Base-by-base conservation (phyloP, 1,140 invertebrate species). In the Macrobrachium rosenbergii region DNA sequence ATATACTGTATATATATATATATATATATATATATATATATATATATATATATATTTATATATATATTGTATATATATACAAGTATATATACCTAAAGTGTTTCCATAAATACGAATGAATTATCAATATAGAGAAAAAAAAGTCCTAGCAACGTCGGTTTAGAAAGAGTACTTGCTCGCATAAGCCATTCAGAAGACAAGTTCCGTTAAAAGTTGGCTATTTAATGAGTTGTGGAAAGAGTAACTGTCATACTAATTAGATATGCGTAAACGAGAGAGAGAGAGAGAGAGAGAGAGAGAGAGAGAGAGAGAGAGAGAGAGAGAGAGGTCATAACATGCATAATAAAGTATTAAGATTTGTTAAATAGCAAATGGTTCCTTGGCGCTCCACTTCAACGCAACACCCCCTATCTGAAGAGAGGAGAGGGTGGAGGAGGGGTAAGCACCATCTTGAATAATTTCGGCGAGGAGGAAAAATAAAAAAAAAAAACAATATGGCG, bases 271-370 rank as follows among this genome's bases (percentile, higher is more conserved):
- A 72, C 12, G n/a, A 23, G 37, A 37, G 37, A 37, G n/a, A 23
- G 37, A 37, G 37, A 72, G 67, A 28, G 67, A 72, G 67, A 21
- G 67, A 72, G n/a, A 72, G n/a, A 72, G 67, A 72, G 67, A 21
- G n/a, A 72, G 67, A 72, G 67, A n/a, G n/a, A 72, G 67, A 72
- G 67, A 72, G 16, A 17, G 67, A 72, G 67, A 6, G n/a, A 72
- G 67, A 72, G n/a, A 21, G n/a, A 67, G 23, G 19, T 28, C 19
- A 67, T 8, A 67, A 28, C 17, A 67, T 21, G 64, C 64, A 67
- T 21, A 67, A 67, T n/a, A 72, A 37, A n/a, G 10, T 12, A 37
- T 12, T 14, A 21, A n/a, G 64, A 67, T n/a, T n/a, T 28, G 64
- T 14, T 21, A 14, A 37, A 21, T 7, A 37, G 67, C 12, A 14